Base-by-base conservation (phyloP, 2,113 vertebrate genomes). In the Ailurus styani region DNA sequence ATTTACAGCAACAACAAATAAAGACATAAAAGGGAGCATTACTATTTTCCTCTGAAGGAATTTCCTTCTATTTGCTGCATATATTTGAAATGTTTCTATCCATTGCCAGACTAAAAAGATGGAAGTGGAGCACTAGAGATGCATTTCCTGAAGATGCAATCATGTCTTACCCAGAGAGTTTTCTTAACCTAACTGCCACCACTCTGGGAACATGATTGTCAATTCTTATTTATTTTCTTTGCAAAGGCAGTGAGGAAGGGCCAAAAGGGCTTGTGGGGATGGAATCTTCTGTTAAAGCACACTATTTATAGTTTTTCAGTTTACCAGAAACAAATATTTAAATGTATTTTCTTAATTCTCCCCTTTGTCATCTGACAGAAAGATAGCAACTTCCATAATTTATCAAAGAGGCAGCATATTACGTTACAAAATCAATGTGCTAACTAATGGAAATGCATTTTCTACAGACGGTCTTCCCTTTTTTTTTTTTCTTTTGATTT, bases 291-390 rank as follows among this genome's bases (percentile, higher is more conserved):
- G 95, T 66, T 91, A 45, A 5, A 5, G 91, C 91, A 50, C 40
- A 95, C 47, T 93, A 91, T 95, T 98, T 97, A 90, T 95, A 97
- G 94, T 57, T 98, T 98, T 83, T 79, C 62, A 93, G 94, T 98
- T 98, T 98, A 95, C 72, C 54, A 97, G 95, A 97, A 97, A 95
- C 52, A 98, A 98, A 97, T 96, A 97, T 95, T 98, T 84, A 84
- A 11, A 82, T 97, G 95, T 97, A 90, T 18, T 91, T 97, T 96
- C 60, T 95, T 97, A 97, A 97, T 98, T 98, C 94, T 94, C 90
- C 87, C 5, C 72, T 97, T 96, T 87, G 82, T 93, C 84, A 98
- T 95, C 87, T 95, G 72, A 90, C 75, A 95, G 54, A 86, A 81
- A 96, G 96, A 95, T 91, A 98, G 90, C 45, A 97, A 83, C 11